Conservation (phyloP, 2,888 invertebrate genomes). For the Sicus ferrugineus region DNA sequence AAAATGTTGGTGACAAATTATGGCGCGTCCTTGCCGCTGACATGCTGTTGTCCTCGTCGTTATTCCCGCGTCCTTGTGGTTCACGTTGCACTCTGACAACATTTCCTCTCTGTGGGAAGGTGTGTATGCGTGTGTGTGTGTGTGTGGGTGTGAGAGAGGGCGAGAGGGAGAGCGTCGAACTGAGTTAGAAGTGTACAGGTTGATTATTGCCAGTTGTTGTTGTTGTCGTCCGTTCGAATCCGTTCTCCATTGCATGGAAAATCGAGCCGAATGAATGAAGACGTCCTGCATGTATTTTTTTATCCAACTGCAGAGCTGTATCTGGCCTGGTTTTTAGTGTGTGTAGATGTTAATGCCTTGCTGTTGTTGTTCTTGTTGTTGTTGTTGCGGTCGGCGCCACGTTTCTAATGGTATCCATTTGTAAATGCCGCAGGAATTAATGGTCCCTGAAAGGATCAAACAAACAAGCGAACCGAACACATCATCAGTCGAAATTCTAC, state of each 20-base stretch:
- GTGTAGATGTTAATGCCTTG: conserved; percentile 37
- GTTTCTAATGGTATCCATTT: conserved; percentile 89
- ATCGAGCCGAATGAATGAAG: too few relatives aligned
- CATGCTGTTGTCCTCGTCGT: conserved; percentile 11
- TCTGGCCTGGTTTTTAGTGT: too few relatives aligned
- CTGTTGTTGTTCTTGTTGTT: conserved; percentile 42
- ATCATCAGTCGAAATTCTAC: conserved; percentile 22
- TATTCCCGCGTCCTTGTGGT: conserved; percentile 8
- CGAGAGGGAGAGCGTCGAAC: neutral
- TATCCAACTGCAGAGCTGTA: too few relatives aligned
- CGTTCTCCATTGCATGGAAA: neutral
- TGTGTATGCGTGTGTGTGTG: neutral
- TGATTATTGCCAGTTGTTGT: too few relatives aligned
- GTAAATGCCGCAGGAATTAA: conserved; percentile 98
- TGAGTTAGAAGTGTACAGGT: neutral
- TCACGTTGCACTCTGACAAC: neutral
- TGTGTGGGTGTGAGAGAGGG: neutral
- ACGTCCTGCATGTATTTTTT: too few relatives aligned
- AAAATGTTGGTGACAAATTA: conserved; percentile 15
- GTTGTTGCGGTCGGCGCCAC: conserved; percentile 55
- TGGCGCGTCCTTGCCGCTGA: conserved; percentile 9
- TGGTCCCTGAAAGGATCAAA: conserved; percentile 77
- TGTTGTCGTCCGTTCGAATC: conserved; percentile 37
- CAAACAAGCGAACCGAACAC: conserved; percentile 29
- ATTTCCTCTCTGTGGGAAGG: neutral